Percentiles rank a stretch among this genome's conserved stretches.
Evolutionary conservation across 92 coral and sea anemone species (phyloP).

Genomic region (Zoanthus sociatus): DNA sequence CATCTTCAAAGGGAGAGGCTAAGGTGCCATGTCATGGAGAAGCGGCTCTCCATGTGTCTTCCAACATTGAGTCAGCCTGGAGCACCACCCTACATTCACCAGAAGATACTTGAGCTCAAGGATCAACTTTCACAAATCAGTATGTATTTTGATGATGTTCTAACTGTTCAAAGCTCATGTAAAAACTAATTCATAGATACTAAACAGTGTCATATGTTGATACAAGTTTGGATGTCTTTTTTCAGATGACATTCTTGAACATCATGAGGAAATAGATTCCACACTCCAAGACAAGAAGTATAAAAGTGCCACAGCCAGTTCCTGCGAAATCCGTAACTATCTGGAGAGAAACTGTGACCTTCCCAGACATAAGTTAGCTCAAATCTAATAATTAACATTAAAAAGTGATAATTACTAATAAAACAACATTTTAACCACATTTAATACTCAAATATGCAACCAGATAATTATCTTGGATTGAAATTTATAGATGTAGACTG

Average conservation of each 20-base stretch:
- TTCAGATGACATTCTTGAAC: constrained; percentile 11
- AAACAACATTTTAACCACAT: not conserved
- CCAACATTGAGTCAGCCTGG: constrained; percentile 15
- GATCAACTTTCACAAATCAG: constrained; percentile 1
- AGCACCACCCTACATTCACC: constrained; percentile 7
- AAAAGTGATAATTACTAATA: constrained; percentile 2
- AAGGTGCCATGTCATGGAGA: constrained; percentile 46
- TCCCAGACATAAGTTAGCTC: not conserved
- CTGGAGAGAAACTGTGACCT: constrained; percentile 13
- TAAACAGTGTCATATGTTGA: not conserved
- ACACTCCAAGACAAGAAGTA: constrained; percentile 8
- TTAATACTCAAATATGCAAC: not conserved
- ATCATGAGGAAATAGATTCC: constrained; percentile 4
- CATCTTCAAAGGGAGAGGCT: constrained; percentile 52
- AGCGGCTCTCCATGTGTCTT: constrained; percentile 49
- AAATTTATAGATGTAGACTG: constrained; percentile 11
- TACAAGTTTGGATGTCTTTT: constrained; percentile 5
- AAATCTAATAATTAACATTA: not conserved
- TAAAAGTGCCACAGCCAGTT: not conserved
- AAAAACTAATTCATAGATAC: not conserved
- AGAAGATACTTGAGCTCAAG: constrained; percentile 13
- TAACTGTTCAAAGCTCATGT: not conserved
- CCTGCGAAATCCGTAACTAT: not conserved
- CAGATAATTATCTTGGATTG: not conserved
- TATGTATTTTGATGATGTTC: constrained; percentile 5